Base-by-base conservation (phyloP, 2,797 vertebrate species). In the Rousettus madagascariensis region DNA sequence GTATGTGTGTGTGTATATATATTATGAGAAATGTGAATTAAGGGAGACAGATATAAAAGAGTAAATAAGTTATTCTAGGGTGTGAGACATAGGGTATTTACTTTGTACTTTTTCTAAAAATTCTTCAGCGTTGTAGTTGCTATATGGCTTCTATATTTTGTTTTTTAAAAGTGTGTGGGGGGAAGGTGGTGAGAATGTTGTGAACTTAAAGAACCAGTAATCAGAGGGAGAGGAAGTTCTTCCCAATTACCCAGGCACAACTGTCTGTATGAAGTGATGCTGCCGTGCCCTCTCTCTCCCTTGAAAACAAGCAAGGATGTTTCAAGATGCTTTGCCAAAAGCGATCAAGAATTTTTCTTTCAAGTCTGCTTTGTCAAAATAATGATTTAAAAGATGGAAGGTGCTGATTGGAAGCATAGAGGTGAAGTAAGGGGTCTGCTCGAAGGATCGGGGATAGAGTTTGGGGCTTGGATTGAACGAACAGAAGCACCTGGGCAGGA, bases 291-390 rank as follows among this genome's bases (percentile, higher is more conserved):
- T 74, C 11, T 36, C n/a, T 79, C 24, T 83, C 86, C 68, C 89
- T 96, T 93, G 96, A 97, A 91, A 95, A 78, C 43, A 95, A 94
- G 86, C 59, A 95, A 82, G 91, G 96, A 63, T 55, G 10, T 97
- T 96, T 96, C 93, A 92, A 88, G 65, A 51, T 86, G 22, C 59
- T 82, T 84, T 74, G 68, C 59, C 43, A 86, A 88, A 90, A 95
- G 85, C 22, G 49, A 95, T 87, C 57, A 79, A 88, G 85, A 90
- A 43, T 61, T 90, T 97, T 96, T 86, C 78, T 83, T 95, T 91
- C 38, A 75, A 61, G 80, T 97, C 95, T 79, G 69, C 90, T 86
- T 89, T 94, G 74, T 95, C 16, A 53, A 95, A 46, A 86, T 95
- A 97, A 95, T 93, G 72, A 89, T 6, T 94, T 84, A 83, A 94